These are phyloP conservation scores for Oriolus oriolus DNA, from an alignment of 2,113 vertebrate species.

Conservation along the genomic window DNA sequence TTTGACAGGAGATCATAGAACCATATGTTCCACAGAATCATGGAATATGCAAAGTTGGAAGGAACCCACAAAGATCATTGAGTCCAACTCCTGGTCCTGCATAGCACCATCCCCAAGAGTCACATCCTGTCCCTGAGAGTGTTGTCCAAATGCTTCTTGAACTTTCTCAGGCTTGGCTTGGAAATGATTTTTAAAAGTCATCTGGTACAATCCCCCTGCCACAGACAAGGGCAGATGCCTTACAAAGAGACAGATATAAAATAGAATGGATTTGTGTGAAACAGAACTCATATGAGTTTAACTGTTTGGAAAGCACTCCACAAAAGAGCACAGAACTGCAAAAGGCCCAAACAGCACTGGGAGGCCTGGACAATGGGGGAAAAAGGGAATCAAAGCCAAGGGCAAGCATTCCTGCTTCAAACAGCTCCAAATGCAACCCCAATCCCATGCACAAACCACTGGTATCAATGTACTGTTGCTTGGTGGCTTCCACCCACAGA, in stretches of 20 bases:
- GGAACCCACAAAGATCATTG: neutral
- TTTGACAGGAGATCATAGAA: neutral
- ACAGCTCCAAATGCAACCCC: fast-evolving
- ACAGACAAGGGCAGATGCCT: neutral
- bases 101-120: neutral
- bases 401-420: neutral
- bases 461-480: fast-evolving
- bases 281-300: neutral
- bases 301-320: neutral
- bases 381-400: neutral
- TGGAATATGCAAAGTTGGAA: neutral
- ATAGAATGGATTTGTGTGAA: neutral
- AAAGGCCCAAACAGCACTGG: neutral
- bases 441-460: neutral
- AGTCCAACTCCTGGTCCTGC: neutral
- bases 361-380: neutral
- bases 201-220: neutral
- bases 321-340: neutral
- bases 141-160: neutral
- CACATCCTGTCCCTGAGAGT: neutral
- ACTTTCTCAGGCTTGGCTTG: neutral
- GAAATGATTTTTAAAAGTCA: neutral
- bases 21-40: neutral
- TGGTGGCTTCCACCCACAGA: neutral
- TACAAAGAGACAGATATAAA: neutral